phyloP scores from a whole-genome alignment of 2,113 vertebrate species.

The Guaruba guarouba region DNA sequence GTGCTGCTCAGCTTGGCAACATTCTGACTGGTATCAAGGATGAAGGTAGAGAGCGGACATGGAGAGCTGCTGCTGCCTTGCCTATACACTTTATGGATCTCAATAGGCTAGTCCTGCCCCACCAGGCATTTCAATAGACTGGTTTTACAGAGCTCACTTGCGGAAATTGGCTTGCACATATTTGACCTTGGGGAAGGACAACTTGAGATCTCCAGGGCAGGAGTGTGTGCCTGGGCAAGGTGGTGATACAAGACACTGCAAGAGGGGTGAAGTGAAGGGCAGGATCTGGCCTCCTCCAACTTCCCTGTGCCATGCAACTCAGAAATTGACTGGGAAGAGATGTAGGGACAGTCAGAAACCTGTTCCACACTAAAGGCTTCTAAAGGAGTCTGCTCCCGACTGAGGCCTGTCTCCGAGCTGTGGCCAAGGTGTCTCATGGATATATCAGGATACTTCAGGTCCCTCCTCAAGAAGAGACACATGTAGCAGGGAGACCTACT shows the following conservation, averaged over 20 bases:
- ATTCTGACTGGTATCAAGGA: rapidly evolving
- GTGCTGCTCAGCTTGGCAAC: neutral
- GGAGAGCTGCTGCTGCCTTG: neutral
- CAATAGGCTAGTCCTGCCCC: neutral
- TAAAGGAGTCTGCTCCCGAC: neutral
- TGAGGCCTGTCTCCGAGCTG: neutral
- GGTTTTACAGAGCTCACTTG: rapidly evolving
- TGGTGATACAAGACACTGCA: neutral
- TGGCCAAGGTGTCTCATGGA: neutral
- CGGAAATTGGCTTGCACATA: neutral
- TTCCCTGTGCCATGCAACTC: neutral
- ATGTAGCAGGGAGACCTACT: neutral
- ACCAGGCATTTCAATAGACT: neutral
- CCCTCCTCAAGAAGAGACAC: rapidly evolving
- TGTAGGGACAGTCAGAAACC: neutral
- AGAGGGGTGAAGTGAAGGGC: neutral
- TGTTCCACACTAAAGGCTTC: neutral
- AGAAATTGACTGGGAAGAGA: neutral
- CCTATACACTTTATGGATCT: rapidly evolving
- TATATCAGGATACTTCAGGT: rapidly evolving
- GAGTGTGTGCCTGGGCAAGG: neutral
- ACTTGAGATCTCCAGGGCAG: neutral
- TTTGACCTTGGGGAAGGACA: neutral
- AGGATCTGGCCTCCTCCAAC: neutral
- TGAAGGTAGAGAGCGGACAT: neutral